phyloP scores from a whole-genome alignment of 1,140 invertebrate species.

The Acromyrmex echinatior region DNA sequence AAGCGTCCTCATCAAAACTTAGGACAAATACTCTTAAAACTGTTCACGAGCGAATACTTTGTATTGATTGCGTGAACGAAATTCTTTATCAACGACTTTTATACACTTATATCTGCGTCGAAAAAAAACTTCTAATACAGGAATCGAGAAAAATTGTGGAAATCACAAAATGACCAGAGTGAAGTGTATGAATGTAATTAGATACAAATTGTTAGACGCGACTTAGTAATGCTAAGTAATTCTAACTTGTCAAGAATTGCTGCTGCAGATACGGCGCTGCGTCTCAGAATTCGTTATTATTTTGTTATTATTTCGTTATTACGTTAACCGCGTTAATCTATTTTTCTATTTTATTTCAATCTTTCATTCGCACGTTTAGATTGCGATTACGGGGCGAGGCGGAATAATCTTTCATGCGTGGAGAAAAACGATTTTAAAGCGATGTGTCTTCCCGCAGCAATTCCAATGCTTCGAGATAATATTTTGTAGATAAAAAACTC shows the following conservation, averaged over 20 bases:
- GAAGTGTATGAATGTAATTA: constrained; percentile 65
- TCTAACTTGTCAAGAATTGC: constrained; percentile 64
- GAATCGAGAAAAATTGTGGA: constrained; percentile 51
- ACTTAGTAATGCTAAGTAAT: constrained; percentile 71
- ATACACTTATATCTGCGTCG: constrained; percentile 70
- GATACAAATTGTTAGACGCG: constrained; percentile 62
- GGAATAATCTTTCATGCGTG: background rate
- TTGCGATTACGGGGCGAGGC: background rate
- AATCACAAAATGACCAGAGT: background rate
- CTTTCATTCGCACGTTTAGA: background rate
- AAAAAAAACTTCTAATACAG: constrained; percentile 43
- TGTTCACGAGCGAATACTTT: constrained; percentile 9
- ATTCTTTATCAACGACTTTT: constrained; percentile 68
- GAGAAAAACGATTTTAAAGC: background rate
- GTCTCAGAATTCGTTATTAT: constrained; percentile 12
- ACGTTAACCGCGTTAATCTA: background rate
- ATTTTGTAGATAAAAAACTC: constrained; percentile 67
- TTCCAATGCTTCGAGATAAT: constrained; percentile 63
- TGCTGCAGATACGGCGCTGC: constrained; percentile 60
- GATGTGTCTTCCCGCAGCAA: constrained; percentile 72
- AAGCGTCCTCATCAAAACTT: constrained; percentile 53
- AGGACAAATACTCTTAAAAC: constrained; percentile 27
- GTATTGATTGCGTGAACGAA: constrained; percentile 34
- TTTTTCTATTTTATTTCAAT: constrained; percentile 1
- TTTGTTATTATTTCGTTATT: background rate